These are phyloP conservation scores for Axis porcinus DNA, from an alignment of 2,113 vertebrate genomes.

Conservation along the genomic window DNA sequence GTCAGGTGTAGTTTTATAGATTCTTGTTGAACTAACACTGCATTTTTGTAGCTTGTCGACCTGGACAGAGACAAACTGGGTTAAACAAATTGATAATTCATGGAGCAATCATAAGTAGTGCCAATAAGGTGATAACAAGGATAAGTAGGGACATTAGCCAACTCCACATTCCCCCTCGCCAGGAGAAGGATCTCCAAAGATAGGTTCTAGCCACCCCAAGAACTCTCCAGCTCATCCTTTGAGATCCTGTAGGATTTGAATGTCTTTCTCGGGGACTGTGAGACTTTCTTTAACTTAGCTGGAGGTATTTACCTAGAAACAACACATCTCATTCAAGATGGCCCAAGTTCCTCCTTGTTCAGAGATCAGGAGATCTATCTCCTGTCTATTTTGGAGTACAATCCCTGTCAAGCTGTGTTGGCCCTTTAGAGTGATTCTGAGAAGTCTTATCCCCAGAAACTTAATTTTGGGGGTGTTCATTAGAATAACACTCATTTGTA, in stretches of 20 bases:
- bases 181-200: no score
- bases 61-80: no score
- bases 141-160: neutral
- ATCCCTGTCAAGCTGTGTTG: neutral
- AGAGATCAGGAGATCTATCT: neutral
- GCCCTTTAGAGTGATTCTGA: neutral
- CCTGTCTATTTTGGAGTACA: neutral
- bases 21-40: no score
- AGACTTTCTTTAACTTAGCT: neutral
- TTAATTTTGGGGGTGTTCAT: neutral
- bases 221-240: neutral
- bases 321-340: neutral
- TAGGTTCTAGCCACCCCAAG: no score
- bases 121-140: no score
- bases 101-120: no score
- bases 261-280: neutral
- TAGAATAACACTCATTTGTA: neutral
- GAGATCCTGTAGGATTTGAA: neutral
- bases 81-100: no score
- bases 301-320: neutral
- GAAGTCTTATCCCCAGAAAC: neutral
- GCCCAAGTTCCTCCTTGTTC: neutral
- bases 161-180: no score
- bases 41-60: no score
- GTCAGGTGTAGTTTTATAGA: no score